Conservation (phyloP, 35 echinoderm and acorn worm species). For the Apostichopus parvimensis region DNA sequence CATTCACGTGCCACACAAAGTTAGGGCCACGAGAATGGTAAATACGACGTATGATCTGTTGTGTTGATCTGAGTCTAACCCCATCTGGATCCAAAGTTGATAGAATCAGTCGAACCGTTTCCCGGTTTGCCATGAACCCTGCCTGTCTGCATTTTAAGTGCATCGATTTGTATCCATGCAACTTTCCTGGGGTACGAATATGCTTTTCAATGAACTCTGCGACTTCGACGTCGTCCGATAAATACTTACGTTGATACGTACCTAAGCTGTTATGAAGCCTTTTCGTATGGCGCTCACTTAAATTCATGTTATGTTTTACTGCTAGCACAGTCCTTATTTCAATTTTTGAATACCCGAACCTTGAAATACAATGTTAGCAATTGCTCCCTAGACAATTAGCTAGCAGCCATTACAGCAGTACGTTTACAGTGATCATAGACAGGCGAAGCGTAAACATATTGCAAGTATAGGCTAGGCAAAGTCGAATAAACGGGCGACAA, state of each 20-base stretch:
- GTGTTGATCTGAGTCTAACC: background rate
- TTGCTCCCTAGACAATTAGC: background rate
- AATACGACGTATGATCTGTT: background rate
- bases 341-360: constrained; percentile 30
- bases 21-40: constrained; percentile 35
- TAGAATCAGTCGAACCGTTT: constrained; percentile 35
- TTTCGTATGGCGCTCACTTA: constrained; percentile 1
- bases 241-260: constrained; percentile 14
- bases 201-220: constrained; percentile 13
- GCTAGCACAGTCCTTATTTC: constrained; percentile 42
- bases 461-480: background rate
- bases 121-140: constrained; percentile 33
- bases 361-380: constrained; percentile 24
- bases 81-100: constrained; percentile 44
- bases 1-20: constrained; percentile 50
- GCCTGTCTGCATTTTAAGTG: constrained; percentile 31
- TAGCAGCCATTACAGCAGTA: background rate
- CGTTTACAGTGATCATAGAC: too few relatives aligned
- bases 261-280: constrained; percentile 12
- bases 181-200: background rate
- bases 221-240: constrained; percentile 15
- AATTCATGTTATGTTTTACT: background rate
- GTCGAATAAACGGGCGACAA: background rate
- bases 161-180: constrained; percentile 52
- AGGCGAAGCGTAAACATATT: too few relatives aligned